phyloP scores from a whole-genome alignment of 1,140 invertebrate genomes.

The Brachystomella parvula region DNA sequence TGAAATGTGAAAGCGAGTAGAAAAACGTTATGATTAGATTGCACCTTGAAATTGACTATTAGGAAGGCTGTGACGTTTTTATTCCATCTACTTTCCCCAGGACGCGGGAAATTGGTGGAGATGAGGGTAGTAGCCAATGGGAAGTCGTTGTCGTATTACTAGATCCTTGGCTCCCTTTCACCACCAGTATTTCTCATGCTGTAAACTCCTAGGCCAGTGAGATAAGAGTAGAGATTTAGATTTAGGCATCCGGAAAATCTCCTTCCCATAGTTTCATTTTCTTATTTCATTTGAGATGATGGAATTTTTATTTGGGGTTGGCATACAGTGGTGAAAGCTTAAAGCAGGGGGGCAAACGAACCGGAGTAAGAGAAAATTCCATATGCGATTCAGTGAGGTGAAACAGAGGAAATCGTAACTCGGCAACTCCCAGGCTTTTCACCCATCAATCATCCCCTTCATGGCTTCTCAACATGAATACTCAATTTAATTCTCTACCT shows the following conservation, averaged over 20 bases:
- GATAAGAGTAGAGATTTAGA: not conserved
- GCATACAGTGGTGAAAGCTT: too few species aligned
- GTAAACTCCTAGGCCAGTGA: too few species aligned
- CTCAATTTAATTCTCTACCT: slow-evolving; percentile 4
- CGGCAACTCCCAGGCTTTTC: not conserved
- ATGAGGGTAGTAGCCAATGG: too few species aligned
- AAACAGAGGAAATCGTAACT: not conserved
- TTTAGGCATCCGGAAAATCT: slow-evolving; percentile 12
- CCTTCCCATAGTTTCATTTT: not conserved
- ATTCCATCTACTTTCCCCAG: too few species aligned
- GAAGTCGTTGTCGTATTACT: too few species aligned
- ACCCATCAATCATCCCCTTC: slow-evolving; percentile 5
- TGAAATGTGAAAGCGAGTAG: too few species aligned
- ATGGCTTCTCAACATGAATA: slow-evolving; percentile 3
- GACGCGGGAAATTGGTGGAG: too few species aligned
- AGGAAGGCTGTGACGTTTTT: too few species aligned
- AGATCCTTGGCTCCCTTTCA: too few species aligned
- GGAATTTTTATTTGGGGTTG: slow-evolving; percentile 5
- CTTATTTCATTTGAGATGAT: slow-evolving; percentile 7
- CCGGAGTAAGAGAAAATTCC: slow-evolving; percentile 4
- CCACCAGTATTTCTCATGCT: too few species aligned
- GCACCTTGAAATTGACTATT: too few species aligned
- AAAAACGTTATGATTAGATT: too few species aligned
- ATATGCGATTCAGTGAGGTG: slow-evolving; percentile 7
- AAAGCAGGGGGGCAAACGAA: not conserved